phyloP scores from a whole-genome alignment of 2,113 vertebrate species.

The Onychostoma macrolepis region DNA sequence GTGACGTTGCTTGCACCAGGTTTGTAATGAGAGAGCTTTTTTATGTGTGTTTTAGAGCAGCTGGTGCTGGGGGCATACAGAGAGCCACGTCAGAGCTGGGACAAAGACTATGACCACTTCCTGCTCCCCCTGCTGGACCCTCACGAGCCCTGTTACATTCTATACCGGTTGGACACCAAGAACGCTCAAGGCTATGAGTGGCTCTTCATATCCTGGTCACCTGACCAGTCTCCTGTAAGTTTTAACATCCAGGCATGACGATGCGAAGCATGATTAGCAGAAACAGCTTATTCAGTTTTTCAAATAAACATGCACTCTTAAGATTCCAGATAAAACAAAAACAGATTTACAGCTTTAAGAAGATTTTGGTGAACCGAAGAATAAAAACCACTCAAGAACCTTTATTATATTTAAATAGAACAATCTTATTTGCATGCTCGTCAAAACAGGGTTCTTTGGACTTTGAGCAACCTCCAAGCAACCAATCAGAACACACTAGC shows the following conservation, averaged over 20 bases:
- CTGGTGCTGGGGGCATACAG: constrained; percentile 90
- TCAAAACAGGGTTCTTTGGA: not conserved
- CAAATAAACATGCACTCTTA: not conserved
- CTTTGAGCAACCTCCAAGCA: not conserved
- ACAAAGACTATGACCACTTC: constrained; percentile 87
- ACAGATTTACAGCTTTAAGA: not conserved
- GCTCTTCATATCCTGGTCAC: constrained; percentile 98
- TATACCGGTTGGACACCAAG: constrained; percentile 95
- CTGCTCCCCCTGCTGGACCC: constrained; percentile 89
- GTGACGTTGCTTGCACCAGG: not conserved
- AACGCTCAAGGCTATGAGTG: constrained; percentile 96
- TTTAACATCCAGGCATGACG: not conserved
- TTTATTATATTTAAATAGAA: not conserved
- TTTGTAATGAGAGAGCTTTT: constrained; percentile 34
- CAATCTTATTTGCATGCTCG: not conserved
- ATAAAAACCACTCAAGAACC: not conserved
- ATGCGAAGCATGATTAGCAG: not conserved
- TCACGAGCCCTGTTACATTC: constrained; percentile 91
- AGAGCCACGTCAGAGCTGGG: constrained; percentile 87
- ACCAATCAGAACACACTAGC: not conserved
- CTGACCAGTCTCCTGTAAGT: constrained; percentile 92
- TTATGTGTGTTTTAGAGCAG: constrained; percentile 88
- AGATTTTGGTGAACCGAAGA: not conserved
- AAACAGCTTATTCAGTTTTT: not conserved
- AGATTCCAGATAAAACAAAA: not conserved